Conservation (phyloP, 2,113 vertebrate genomes). For the Peromyscus leucopus region DNA sequence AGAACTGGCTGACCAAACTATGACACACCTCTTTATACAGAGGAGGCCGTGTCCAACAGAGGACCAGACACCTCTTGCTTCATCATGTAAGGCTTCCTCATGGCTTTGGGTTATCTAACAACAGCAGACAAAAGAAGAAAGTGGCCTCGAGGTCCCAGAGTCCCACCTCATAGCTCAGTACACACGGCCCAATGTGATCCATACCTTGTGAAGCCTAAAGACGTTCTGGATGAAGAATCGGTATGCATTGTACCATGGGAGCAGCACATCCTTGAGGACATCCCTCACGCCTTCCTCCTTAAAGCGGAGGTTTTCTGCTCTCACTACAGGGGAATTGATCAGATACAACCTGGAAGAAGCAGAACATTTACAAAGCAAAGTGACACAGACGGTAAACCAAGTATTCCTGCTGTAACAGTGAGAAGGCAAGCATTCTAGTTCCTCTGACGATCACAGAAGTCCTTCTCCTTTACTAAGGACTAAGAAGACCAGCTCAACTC, state of each 20-base stretch:
- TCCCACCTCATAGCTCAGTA: background rate
- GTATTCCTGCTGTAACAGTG: background rate
- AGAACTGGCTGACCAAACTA: background rate
- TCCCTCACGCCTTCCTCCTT: slow-evolving; percentile 98
- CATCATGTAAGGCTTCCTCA: background rate
- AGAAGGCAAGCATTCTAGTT: background rate
- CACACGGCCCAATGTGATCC: rapidly evolving
- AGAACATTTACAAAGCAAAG: background rate
- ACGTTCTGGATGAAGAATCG: slow-evolving; percentile 98
- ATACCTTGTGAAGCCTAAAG: slow-evolving; percentile 94
- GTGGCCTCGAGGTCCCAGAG: background rate
- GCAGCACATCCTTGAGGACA: slow-evolving; percentile 97
- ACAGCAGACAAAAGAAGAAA: background rate
- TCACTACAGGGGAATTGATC: slow-evolving; percentile 98
- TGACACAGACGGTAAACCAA: background rate
- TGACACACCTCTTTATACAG: background rate
- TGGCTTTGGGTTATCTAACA: background rate
- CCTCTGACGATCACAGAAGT: background rate
- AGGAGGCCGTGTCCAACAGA: background rate
- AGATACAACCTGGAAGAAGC: slow-evolving; percentile 92
- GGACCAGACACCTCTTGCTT: rapidly evolving
- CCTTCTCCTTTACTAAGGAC: background rate
- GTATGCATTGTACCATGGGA: slow-evolving; percentile 99
- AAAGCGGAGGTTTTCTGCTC: slow-evolving; percentile 98
- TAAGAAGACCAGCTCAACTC: background rate